Percentiles rank a stretch among this genome's conserved stretches.
Evolutionary conservation across 2,888 invertebrate genomes (phyloP).

Genomic region (Seira sanloemensis): DNA sequence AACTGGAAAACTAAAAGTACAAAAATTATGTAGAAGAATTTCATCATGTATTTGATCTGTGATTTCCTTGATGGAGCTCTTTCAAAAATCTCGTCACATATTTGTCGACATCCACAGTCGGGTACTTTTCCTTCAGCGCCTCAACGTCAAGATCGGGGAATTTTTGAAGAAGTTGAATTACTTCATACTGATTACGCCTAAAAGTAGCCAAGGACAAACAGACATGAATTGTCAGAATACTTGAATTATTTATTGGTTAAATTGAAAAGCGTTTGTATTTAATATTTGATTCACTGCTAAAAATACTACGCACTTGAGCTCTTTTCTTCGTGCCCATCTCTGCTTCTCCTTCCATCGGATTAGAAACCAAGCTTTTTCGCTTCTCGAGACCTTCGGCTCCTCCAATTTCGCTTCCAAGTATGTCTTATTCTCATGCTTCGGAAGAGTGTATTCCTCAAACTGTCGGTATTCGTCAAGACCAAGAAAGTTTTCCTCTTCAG

Average conservation of each 20-base stretch:
- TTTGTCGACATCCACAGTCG: slow-evolving; percentile 85
- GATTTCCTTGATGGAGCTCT: slow-evolving; percentile 26
- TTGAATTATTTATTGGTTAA: background rate
- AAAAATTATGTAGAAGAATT: too few species aligned
- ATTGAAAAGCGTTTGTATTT: background rate
- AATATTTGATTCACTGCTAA: background rate
- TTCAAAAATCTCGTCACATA: slow-evolving; percentile 76
- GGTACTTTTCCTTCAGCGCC: slow-evolving; percentile 84
- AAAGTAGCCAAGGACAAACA: slow-evolving; percentile 33
- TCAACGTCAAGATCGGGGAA: slow-evolving; percentile 87
- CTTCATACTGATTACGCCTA: slow-evolving; percentile 80
- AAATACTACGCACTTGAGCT: background rate
- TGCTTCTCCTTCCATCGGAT: slow-evolving; percentile 57
- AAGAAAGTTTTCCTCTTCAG: slow-evolving; percentile 76
- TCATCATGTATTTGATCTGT: slow-evolving; percentile 14
- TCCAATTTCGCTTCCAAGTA: slow-evolving; percentile 57
- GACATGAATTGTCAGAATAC: too few species aligned
- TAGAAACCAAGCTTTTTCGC: slow-evolving; percentile 67
- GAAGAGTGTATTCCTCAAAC: slow-evolving; percentile 68
- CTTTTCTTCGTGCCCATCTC: slow-evolving; percentile 7
- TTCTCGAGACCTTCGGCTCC: slow-evolving; percentile 47
- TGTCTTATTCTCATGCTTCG: slow-evolving; percentile 68
- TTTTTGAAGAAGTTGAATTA: slow-evolving; percentile 79
- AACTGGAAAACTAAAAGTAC: too few species aligned
- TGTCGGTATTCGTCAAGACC: slow-evolving; percentile 71